Evolutionary conservation across 2,797 vertebrate genomes (phyloP), one percentile per base, ranked within the genome.

Genomic region (Pipistrellus pygmaeus): DNA sequence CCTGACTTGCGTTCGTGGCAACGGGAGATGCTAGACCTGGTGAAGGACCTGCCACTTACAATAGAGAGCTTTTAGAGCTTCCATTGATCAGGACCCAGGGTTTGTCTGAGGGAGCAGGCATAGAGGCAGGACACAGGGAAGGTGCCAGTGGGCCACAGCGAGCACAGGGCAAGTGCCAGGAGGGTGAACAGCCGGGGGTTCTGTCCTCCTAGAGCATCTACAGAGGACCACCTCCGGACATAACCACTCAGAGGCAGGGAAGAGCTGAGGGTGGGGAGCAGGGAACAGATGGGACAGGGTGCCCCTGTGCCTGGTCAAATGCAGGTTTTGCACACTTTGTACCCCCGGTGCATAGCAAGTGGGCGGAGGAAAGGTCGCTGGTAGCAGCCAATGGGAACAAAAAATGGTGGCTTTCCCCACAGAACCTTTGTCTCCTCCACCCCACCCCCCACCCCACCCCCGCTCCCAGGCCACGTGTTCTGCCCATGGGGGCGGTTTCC

Each of bases 361-460:
- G 21, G 51, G n/a, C 30, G 11, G 32, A 80, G 27, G 41, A 80
- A 32, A 51, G 55, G 35, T 13, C 64, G 20, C 48, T n/a, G 17
- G 27, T 9, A 72, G 76, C 51, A 18, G 66, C 25, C 35, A 17
- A 75, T 35, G 3, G 53, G 30, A 41, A n/a, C 21, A 18, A 25
- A 77, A 60, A 14, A 32, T 38, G 41, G 68, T 14, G 18, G 32
- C 30, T 62, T 51, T 44, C 41, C n/a, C 6, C 3, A 2, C 0
- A 25, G n/a, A 32, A 35, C 30, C 38, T 68, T n/a, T 1, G 13
- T 62, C 11, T 1, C 27, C 57, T 5, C 11, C 6, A 41, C 6
- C 12, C 9, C 0, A n/a, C n/a, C 53, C 21, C 11, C 4, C 10
- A 1, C 2, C 30, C 21, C n/a, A n/a, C n/a, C n/a, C 21, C 1